These are phyloP conservation scores for Anseranas semipalmata DNA, from an alignment of 2,113 vertebrate genomes.

Conservation along the genomic window DNA sequence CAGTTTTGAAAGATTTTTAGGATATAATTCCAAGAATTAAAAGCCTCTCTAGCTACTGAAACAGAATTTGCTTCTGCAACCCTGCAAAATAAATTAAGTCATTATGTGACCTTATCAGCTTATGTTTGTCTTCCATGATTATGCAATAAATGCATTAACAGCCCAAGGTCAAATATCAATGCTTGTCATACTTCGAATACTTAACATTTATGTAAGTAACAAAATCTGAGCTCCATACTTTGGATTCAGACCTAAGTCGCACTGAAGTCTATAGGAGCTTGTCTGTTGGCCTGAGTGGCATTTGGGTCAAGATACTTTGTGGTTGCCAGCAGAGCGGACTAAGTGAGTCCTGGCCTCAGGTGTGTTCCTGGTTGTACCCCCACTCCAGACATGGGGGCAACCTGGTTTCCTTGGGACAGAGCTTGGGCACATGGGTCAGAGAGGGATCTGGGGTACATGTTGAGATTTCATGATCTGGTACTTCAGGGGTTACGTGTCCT, in stretches of 20 bases:
- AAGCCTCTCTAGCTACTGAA: neutral
- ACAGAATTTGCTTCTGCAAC: neutral
- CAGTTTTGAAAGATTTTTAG: neutral
- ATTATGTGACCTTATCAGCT: neutral
- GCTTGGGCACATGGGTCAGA: neutral
- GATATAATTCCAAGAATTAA: neutral
- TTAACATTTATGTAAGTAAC: neutral
- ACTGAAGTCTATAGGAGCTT: neutral
- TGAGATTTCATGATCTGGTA: neutral
- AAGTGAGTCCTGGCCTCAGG: neutral
- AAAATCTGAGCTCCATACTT: neutral
- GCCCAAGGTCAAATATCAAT: neutral
- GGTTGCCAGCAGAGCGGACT: neutral
- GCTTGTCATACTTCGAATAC: neutral
- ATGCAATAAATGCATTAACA: neutral
- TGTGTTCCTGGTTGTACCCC: neutral
- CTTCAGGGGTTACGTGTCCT: too few species aligned
- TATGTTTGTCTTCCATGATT: neutral
- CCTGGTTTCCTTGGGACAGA: neutral
- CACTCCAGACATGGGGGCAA: neutral
- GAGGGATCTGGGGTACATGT: neutral
- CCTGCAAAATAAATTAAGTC: neutral
- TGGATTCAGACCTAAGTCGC: neutral
- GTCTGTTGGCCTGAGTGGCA: accelerated
- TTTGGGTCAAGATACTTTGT: neutral